Percentiles rank a stretch among this genome's conserved stretches.
phyloP scores from a whole-genome alignment of 2,888 invertebrate genomes.

The Hirudinaria manillensis region DNA sequence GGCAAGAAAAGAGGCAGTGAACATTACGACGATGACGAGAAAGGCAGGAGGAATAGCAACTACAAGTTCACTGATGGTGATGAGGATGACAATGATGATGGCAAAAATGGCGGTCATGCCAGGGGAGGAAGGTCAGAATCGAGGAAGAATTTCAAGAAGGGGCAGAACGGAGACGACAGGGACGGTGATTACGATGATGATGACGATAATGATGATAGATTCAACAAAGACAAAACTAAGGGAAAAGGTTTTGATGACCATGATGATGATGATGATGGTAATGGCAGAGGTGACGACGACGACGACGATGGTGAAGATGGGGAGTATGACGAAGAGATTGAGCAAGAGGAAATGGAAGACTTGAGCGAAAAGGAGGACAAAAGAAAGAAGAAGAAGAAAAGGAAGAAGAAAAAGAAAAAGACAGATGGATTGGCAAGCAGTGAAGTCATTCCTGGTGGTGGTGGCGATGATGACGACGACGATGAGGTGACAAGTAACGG shows the following conservation, averaged over 20 bases:
- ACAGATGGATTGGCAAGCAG: not conserved
- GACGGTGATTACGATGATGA: constrained; percentile 16
- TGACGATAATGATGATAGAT: constrained; percentile 13
- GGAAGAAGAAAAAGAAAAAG: constrained; percentile 12
- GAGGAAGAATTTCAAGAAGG: not conserved
- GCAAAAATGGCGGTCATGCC: not conserved
- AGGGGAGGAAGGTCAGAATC: not conserved
- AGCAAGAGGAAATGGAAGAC: constrained; percentile 16
- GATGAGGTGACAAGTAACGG: not conserved
- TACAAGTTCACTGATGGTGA: too few species aligned
- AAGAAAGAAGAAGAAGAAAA: constrained; percentile 27
- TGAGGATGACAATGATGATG: not conserved
- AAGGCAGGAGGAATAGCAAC: not conserved
- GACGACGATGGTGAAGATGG: constrained; percentile 14
- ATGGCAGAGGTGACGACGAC: constrained; percentile 7
- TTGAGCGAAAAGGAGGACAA: constrained; percentile 23
- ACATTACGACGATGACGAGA: not conserved
- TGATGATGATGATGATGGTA: not conserved
- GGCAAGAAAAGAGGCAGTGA: not conserved
- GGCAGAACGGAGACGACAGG: not conserved
- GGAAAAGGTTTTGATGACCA: constrained; percentile 2
- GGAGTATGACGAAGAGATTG: constrained; percentile 20
- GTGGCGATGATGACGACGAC: constrained; percentile 20
- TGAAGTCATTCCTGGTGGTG: not conserved
- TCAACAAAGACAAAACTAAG: not conserved